phyloP scores from a whole-genome alignment of 2,797 vertebrate species.

The Manis pentadactyla region DNA sequence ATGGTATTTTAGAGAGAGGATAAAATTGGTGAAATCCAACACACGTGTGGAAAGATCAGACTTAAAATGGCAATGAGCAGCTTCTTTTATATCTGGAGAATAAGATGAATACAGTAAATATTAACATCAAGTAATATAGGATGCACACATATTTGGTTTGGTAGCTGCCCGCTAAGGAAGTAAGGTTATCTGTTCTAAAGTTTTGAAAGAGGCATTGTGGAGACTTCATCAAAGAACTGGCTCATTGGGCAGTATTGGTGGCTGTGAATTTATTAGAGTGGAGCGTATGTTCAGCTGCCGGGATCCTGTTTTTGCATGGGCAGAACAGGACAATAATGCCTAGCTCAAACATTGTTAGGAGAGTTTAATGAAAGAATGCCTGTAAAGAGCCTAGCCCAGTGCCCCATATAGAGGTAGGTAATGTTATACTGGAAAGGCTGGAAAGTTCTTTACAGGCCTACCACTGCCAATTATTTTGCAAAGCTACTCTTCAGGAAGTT shows the following conservation, averaged over 20 bases:
- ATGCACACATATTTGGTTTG: not conserved
- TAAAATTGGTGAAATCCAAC: not conserved
- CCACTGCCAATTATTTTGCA: slow-evolving; percentile 1
- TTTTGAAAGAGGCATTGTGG: not conserved
- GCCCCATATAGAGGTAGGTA: not conserved
- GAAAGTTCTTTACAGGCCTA: not conserved
- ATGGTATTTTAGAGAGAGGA: not conserved
- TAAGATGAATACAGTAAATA: not conserved
- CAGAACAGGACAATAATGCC: not conserved
- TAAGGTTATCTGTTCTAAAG: not conserved
- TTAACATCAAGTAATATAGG: not conserved
- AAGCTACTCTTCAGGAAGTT: not conserved
- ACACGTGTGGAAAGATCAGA: not conserved
- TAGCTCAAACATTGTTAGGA: not conserved
- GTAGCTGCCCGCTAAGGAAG: not conserved
- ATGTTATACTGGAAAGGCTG: not conserved
- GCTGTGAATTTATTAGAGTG: not conserved
- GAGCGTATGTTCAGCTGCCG: not conserved
- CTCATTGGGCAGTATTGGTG: not conserved
- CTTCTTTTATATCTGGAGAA: not conserved
- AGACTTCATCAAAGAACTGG: not conserved
- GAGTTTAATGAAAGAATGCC: not conserved
- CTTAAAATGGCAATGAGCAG: not conserved
- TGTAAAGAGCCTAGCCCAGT: not conserved
- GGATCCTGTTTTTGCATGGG: not conserved